phyloP scores from a whole-genome alignment of 2,888 invertebrate species.

The Griposia aprilina region DNA sequence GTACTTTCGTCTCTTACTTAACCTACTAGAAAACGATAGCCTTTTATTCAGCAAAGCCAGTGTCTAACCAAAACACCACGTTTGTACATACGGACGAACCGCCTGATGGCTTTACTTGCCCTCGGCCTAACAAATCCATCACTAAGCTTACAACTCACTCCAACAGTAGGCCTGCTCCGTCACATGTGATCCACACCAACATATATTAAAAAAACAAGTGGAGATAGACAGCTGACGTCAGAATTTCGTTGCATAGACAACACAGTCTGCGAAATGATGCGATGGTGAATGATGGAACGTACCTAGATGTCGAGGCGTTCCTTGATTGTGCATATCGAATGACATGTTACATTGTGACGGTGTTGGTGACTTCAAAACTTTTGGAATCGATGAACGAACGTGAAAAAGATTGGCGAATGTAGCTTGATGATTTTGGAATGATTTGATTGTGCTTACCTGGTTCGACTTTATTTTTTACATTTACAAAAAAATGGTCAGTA shows the following conservation, averaged over 20 bases:
- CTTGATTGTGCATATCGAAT: not conserved
- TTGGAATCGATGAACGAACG: not conserved
- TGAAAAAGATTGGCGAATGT: not conserved
- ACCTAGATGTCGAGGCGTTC: not conserved
- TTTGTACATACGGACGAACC: not conserved
- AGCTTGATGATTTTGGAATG: not conserved
- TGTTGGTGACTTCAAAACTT: not conserved
- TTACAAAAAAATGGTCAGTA: not conserved
- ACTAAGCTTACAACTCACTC: not conserved
- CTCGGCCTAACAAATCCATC: not conserved
- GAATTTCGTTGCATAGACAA: not conserved
- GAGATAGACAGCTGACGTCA: not conserved
- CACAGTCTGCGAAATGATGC: not conserved
- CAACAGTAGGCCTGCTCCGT: too few species aligned
- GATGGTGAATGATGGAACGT: not conserved
- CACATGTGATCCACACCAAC: conserved; percentile 6
- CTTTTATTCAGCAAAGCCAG: not conserved
- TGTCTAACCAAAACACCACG: not conserved
- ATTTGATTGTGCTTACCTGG: not conserved
- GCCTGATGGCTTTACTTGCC: not conserved
- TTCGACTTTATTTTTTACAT: not conserved
- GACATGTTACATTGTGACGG: not conserved
- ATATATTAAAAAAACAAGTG: not conserved
- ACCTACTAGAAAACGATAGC: not conserved
- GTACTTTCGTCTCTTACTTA: not conserved